phyloP scores from a whole-genome alignment of 2,797 vertebrate genomes.

The Oceanodroma leucorhoa region DNA sequence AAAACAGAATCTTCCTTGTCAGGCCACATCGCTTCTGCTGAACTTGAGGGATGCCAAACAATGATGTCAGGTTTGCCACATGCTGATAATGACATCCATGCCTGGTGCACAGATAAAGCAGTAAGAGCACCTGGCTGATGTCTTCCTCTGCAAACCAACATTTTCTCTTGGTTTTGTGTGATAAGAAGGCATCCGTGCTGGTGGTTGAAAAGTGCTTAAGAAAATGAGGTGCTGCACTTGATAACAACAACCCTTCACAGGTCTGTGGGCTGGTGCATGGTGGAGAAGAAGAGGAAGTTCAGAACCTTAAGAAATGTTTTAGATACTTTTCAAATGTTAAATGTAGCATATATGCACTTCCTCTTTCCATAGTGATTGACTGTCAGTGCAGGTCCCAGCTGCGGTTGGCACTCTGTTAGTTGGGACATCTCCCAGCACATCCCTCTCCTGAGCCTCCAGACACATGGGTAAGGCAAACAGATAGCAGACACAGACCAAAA shows the following conservation, averaged over 20 bases:
- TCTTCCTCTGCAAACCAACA: background rate
- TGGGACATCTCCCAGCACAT: background rate
- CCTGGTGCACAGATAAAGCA: constrained; percentile 26
- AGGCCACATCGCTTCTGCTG: background rate
- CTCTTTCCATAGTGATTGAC: background rate
- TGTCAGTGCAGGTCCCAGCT: rapidly evolving
- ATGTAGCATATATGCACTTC: background rate
- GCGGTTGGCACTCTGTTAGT: background rate
- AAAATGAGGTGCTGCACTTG: constrained; percentile 31
- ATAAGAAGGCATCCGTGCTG: background rate
- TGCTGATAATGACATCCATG: background rate
- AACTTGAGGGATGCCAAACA: background rate
- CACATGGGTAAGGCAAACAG: background rate
- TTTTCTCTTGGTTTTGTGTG: background rate
- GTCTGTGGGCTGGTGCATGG: constrained; percentile 26
- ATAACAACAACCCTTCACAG: background rate
- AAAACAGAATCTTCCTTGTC: constrained; percentile 19
- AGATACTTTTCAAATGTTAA: background rate
- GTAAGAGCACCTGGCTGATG: background rate
- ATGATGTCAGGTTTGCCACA: background rate
- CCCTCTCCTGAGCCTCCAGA: background rate
- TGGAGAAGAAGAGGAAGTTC: constrained; percentile 14
- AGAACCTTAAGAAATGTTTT: constrained; percentile 7
- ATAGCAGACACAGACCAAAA: background rate
- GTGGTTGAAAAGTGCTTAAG: background rate